phyloP scores from a whole-genome alignment of 2,113 vertebrate species.

The Trinectes maculatus region DNA sequence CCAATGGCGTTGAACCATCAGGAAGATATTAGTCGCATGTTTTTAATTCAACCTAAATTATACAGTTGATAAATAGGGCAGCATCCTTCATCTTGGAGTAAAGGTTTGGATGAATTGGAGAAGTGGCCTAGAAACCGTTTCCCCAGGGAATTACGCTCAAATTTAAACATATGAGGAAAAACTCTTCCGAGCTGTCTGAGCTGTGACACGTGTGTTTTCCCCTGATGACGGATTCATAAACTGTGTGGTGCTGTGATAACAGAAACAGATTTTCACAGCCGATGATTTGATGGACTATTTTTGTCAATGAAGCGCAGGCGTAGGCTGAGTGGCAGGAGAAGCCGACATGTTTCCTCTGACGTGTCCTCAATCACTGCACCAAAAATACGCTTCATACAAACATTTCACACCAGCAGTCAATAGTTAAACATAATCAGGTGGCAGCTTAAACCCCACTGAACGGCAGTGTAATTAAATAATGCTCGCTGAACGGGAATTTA shows the following conservation, averaged over 20 bases:
- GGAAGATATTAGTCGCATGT: too few species aligned
- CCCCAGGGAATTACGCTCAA: too few species aligned
- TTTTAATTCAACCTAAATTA: background rate
- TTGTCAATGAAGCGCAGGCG: constrained; percentile 22
- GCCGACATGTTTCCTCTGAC: constrained; percentile 51
- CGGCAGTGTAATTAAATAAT: constrained; percentile 33
- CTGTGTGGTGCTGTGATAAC: background rate
- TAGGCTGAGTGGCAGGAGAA: constrained; percentile 43
- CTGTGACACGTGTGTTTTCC: background rate
- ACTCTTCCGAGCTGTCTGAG: background rate
- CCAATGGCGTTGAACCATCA: background rate
- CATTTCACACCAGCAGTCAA: constrained; percentile 25
- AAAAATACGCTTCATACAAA: constrained; percentile 34
- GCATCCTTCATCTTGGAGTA: too few species aligned
- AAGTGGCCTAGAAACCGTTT: too few species aligned
- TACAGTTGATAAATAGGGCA: constrained; percentile 15
- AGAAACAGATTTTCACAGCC: background rate
- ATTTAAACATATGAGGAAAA: constrained; percentile 14
- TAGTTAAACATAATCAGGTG: constrained; percentile 50
- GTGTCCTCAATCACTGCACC: constrained; percentile 53
- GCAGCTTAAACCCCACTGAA: constrained; percentile 34
- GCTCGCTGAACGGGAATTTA: constrained; percentile 16
- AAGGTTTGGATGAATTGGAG: too few species aligned
- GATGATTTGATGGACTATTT: constrained; percentile 26
- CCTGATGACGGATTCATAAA: constrained; percentile 1